Conservation (phyloP, 1,140 invertebrate genomes). For the Saccostrea cuccullata region DNA sequence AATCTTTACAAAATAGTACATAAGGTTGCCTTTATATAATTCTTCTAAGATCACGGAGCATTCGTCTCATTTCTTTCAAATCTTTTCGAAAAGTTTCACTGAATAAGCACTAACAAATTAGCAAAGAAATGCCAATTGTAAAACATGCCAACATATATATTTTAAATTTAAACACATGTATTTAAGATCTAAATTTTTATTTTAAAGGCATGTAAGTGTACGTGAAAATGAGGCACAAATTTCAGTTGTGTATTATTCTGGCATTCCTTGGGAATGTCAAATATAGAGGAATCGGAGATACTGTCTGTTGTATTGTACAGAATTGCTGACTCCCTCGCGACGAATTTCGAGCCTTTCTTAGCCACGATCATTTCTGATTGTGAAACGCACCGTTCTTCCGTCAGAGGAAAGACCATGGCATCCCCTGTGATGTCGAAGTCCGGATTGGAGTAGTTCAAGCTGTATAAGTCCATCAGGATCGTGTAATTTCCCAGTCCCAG, state of each 20-base stretch:
- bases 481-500: background rate
- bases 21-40: too few relatives aligned
- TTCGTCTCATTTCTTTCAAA: too few relatives aligned
- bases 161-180: too few relatives aligned
- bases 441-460: background rate
- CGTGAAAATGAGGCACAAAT: background rate
- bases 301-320: background rate
- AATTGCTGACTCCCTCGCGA: background rate
- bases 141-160: too few relatives aligned
- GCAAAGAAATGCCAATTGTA: too few relatives aligned
- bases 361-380: constrained; percentile 13
- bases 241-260: background rate
- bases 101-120: too few relatives aligned
- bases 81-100: too few relatives aligned
- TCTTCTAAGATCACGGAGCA: too few relatives aligned
- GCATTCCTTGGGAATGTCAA: background rate
- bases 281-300: background rate
- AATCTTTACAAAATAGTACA: too few relatives aligned
- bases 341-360: background rate
- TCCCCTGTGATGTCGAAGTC: background rate
- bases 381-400: background rate
- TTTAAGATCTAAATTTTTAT: background rate
- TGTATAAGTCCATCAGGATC: background rate
- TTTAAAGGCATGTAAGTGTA: background rate
- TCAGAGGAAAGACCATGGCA: background rate